phyloP scores from a whole-genome alignment of 2,113 vertebrate genomes.

The Hemichromis elongatus region DNA sequence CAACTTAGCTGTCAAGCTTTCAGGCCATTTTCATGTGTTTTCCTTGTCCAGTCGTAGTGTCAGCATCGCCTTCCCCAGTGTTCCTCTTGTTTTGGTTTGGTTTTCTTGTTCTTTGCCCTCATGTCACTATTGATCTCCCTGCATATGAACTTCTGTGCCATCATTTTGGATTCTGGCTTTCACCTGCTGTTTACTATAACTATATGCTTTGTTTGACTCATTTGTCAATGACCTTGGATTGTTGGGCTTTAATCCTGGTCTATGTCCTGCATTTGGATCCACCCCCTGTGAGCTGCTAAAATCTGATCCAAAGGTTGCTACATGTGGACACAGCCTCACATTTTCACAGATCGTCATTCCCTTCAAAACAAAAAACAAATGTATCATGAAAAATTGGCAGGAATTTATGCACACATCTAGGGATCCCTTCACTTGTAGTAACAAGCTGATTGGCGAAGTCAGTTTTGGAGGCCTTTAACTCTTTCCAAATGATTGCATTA shows the following conservation, averaged over 20 bases:
- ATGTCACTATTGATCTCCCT: neutral
- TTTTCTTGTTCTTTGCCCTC: neutral
- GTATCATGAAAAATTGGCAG: neutral
- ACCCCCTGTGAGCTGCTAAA: neutral
- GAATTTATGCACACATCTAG: neutral
- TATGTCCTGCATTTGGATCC: neutral
- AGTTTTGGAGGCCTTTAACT: neutral
- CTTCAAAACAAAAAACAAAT: neutral
- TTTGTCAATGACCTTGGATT: neutral
- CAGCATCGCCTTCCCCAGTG: neutral
- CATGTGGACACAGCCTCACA: neutral
- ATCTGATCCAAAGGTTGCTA: neutral
- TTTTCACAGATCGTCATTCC: neutral
- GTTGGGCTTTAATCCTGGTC: neutral
- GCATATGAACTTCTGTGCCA: neutral
- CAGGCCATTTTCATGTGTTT: neutral
- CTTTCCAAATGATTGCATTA: neutral
- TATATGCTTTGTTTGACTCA: neutral
- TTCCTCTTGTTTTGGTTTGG: neutral
- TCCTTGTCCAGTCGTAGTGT: neutral
- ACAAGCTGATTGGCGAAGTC: neutral
- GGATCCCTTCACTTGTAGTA: neutral
- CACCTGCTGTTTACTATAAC: neutral
- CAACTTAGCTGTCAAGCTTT: neutral
- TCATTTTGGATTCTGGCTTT: neutral